Percentiles rank a stretch among this genome's conserved stretches.
Conservation (phyloP, 2,113 vertebrate species). For the Carlito syrichta region DNA sequence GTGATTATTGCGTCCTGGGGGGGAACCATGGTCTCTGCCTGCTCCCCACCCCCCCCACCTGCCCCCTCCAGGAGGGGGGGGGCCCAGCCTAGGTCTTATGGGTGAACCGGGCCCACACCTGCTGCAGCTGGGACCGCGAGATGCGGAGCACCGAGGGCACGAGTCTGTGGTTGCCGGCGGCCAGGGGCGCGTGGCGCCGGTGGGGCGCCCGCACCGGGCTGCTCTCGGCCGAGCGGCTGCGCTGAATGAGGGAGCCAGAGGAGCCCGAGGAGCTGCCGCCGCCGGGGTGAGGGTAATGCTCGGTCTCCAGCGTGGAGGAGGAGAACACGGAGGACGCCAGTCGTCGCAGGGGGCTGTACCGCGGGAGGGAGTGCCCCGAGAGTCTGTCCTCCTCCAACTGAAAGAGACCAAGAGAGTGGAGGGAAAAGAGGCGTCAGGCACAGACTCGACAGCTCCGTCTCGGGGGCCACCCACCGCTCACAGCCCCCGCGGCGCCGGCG, state of each 20-base stretch:
- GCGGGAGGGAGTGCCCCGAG: slow-evolving; percentile 89
- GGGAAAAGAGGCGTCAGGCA: slow-evolving; percentile 89
- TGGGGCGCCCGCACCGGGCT: slow-evolving; percentile 94
- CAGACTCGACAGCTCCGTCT: slow-evolving; percentile 86
- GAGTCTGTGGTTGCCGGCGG: slow-evolving; percentile 92
- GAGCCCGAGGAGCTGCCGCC: slow-evolving; percentile 75
- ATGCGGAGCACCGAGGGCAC: slow-evolving; percentile 94
- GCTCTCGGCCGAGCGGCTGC: slow-evolving; percentile 99
- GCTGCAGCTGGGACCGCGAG: slow-evolving; percentile 95
- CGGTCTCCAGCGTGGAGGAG: slow-evolving; percentile 98
- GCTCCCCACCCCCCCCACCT: slow-evolving; percentile 74
- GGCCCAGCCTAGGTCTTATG: slow-evolving; percentile 93
- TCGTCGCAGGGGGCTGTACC: slow-evolving; percentile 98
- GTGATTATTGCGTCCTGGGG: slow-evolving; percentile 87
- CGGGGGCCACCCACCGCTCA: slow-evolving; percentile 75
- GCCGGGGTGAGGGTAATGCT: slow-evolving; percentile 94
- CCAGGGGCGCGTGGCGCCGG: slow-evolving; percentile 85
- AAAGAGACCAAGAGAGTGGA: slow-evolving; percentile 98
- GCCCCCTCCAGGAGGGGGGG: slow-evolving; percentile 72
- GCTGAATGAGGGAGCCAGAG: slow-evolving; percentile 93
- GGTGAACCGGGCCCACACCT: slow-evolving; percentile 97
- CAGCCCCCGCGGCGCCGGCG: slow-evolving; percentile 68
- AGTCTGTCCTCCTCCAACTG: slow-evolving; percentile 96
- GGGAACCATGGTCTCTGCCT: slow-evolving; percentile 73
- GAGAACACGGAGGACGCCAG: slow-evolving; percentile 99